These are phyloP conservation scores for Epiperipatus broadwayi DNA, from an alignment of 2,888 invertebrate species.

Conservation along the genomic window DNA sequence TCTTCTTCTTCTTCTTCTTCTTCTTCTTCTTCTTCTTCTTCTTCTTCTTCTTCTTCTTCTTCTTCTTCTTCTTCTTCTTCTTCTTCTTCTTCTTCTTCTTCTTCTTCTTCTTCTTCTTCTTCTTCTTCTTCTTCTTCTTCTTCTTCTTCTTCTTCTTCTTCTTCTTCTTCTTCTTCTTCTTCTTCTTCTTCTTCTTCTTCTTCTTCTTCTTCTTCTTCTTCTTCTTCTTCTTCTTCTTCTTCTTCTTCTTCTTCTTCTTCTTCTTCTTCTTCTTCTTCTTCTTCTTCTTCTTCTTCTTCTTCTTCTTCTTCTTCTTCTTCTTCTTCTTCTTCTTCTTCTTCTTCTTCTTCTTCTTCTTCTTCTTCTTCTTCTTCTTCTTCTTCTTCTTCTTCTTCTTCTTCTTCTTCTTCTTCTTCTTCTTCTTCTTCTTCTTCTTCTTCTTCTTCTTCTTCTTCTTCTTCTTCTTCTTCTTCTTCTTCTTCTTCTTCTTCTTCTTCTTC, in stretches of 20 bases:
- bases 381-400: slow-evolving; percentile 3
- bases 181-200: slow-evolving; percentile 3
- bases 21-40: slow-evolving; percentile 3
- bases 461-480: slow-evolving; percentile 3
- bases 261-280: slow-evolving; percentile 3
- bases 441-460: slow-evolving; percentile 3
- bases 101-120: slow-evolving; percentile 3
- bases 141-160: slow-evolving; percentile 3
- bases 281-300: slow-evolving; percentile 3
- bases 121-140: slow-evolving; percentile 3
- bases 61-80: slow-evolving; percentile 3
- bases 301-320: slow-evolving; percentile 3
- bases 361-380: slow-evolving; percentile 3
- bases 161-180: slow-evolving; percentile 3
- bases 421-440: slow-evolving; percentile 3
- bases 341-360: slow-evolving; percentile 3
- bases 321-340: slow-evolving; percentile 3
- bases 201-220: slow-evolving; percentile 3
- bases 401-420: slow-evolving; percentile 3
- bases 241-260: slow-evolving; percentile 3
- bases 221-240: slow-evolving; percentile 3
- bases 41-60: slow-evolving; percentile 3
- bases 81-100: slow-evolving; percentile 3
- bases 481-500: slow-evolving; percentile 3
- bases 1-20: slow-evolving; percentile 3